Evolutionary conservation across 1,140 invertebrate species (phyloP).

Genomic region (Hyposmocoma kahamanoa): DNA sequence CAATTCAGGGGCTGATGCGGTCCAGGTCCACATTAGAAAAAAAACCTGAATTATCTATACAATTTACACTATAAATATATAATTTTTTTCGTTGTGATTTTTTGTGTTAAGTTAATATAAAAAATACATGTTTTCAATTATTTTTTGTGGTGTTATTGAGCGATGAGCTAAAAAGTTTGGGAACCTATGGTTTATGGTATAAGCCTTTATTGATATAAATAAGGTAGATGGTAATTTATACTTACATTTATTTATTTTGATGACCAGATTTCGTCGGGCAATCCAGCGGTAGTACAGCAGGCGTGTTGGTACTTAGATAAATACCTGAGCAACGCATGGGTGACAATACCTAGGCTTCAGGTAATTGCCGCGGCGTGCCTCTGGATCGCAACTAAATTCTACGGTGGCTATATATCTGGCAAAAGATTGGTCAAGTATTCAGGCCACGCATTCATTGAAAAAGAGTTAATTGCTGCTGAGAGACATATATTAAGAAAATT

Average conservation of each 20-base stretch:
- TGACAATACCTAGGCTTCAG: background rate
- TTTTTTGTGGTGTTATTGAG: background rate
- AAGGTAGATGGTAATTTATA: background rate
- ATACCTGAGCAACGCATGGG: background rate
- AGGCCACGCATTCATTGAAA: background rate
- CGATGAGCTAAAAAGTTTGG: too few species aligned
- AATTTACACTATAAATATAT: too few species aligned
- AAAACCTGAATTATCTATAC: too few species aligned
- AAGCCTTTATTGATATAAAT: background rate
- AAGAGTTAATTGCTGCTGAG: background rate
- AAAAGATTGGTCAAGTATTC: background rate
- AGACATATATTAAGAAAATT: background rate
- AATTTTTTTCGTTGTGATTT: background rate
- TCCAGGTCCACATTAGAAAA: too few species aligned
- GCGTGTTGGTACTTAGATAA: background rate
- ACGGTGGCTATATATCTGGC: background rate
- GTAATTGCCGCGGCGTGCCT: background rate
- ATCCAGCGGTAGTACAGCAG: background rate
- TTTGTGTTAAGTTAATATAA: background rate
- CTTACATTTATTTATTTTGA: background rate
- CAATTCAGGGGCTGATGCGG: too few species aligned
- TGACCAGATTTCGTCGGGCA: background rate
- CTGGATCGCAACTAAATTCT: background rate
- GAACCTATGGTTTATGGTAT: background rate
- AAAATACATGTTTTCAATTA: background rate